Conservation (phyloP, 2,113 vertebrate genomes). For the Podarcis cretensis region DNA sequence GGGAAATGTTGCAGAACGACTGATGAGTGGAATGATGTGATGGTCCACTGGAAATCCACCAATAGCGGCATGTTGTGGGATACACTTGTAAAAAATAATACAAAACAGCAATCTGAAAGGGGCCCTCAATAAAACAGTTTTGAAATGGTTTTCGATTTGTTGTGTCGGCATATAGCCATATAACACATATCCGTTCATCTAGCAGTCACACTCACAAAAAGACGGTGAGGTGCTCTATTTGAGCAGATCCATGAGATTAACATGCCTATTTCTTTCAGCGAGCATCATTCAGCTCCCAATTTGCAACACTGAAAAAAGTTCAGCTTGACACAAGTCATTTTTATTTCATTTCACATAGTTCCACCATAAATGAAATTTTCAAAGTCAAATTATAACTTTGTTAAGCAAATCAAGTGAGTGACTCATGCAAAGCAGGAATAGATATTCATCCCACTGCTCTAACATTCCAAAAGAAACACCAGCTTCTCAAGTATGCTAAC, state of each 20-base stretch:
- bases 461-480: neutral
- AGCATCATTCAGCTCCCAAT: neutral
- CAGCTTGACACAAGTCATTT: neutral
- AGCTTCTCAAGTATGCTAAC: neutral
- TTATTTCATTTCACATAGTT: neutral
- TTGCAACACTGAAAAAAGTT: neutral
- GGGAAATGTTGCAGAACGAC: too few relatives aligned
- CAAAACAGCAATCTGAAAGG: too few relatives aligned
- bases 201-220: neutral
- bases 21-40: too few relatives aligned
- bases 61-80: too few relatives aligned
- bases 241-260: neutral
- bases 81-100: too few relatives aligned
- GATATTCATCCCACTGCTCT: neutral
- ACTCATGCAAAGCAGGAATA: neutral
- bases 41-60: too few relatives aligned
- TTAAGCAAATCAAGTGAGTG: neutral
- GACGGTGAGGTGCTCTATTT: neutral
- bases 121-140: neutral
- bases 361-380: neutral
- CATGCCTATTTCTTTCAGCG: neutral
- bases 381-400: neutral
- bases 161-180: neutral
- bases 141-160: neutral
- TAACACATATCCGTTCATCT: neutral